phyloP scores from a whole-genome alignment of 2,888 invertebrate genomes.

The Sclerodermus sp. region DNA sequence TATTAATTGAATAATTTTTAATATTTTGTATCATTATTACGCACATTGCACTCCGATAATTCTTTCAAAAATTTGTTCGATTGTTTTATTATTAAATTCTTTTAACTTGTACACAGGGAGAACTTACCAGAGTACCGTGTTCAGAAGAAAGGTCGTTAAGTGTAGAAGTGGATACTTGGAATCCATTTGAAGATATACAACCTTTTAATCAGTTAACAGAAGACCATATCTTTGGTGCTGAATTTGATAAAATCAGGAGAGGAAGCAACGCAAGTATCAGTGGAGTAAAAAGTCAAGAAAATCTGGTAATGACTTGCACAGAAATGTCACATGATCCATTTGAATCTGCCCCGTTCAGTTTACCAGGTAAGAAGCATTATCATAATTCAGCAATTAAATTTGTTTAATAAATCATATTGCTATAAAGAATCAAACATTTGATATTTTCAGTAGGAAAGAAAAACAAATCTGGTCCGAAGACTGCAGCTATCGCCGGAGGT shows the following conservation, averaged over 20 bases:
- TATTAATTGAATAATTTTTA: neutral
- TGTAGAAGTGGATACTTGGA: constrained; percentile 75
- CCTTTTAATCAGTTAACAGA: constrained; percentile 76
- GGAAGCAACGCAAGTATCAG: constrained; percentile 78
- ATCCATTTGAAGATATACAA: constrained; percentile 76
- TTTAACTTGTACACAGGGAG: no score
- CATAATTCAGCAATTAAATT: constrained; percentile 1
- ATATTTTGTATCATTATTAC: neutral
- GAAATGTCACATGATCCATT: constrained; percentile 73
- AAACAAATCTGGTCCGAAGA: constrained; percentile 53
- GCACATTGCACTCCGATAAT: constrained; percentile 31
- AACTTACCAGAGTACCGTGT: constrained; percentile 52
- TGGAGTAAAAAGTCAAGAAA: constrained; percentile 71
- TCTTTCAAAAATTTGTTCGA: constrained; percentile 2
- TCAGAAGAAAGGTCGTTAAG: constrained; percentile 55
- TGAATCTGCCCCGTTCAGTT: constrained; percentile 79
- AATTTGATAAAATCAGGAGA: constrained; percentile 78
- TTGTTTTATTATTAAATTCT: constrained; percentile 5
- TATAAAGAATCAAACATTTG: neutral
- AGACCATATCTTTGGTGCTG: constrained; percentile 80
- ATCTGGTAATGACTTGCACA: constrained; percentile 67
- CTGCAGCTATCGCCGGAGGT: constrained; percentile 57
- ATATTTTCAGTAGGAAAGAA: constrained; percentile 52
- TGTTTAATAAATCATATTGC: neutral
- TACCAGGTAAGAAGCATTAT: constrained; percentile 63